Base-by-base conservation (phyloP, 2,888 invertebrate species). In the Daptonema setosum region DNA sequence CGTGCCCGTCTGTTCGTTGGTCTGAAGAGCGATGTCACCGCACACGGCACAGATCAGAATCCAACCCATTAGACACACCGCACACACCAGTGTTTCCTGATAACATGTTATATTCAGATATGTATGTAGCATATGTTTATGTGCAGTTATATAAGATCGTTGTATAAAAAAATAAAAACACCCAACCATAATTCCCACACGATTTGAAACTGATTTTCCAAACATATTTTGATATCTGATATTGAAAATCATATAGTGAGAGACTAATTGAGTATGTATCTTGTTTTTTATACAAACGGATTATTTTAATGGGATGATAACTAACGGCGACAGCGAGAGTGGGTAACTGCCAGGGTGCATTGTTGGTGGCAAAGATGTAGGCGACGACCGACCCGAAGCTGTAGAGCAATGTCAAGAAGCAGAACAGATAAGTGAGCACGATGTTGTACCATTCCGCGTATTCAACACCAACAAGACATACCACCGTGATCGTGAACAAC, bases 391-490 rank as follows among this genome's bases (percentile, higher is more conserved):
- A 65, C 35, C 66, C 65, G 56, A 68, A 60, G 59, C 67, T 66
- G 60, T 68, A 68, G 56, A 68, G 63, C 28, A 68, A 63, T n/a
- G 61, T 63, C 43, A 63, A 48, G 0, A 52, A 35, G 26, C 61
- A 62, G 51, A 66, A 62, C 54, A 66, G 60, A 58, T 66, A 66
- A 54, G 65, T 65, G 56, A 66, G 56, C 54, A 66, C 64, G 48
- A 66, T 65, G 52, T 67, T 45, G 20, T 20, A 45, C 26, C 28
- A 24, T 25, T 55, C 26, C n/a, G 25, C 45, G 29, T 29, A 54
- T n/a, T 14, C 30, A 8, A 30, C 11, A n/a, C 25, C 30, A 30
- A 29, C 24, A 14, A 29, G 25, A 17, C 28, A 24, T 14, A 54
- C 35, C 54, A 45, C 45, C 11, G 45, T 45, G 3, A 45, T n/a